Evolutionary conservation across 2,797 vertebrate species (phyloP).

Genomic region (Danio tinwini): DNA sequence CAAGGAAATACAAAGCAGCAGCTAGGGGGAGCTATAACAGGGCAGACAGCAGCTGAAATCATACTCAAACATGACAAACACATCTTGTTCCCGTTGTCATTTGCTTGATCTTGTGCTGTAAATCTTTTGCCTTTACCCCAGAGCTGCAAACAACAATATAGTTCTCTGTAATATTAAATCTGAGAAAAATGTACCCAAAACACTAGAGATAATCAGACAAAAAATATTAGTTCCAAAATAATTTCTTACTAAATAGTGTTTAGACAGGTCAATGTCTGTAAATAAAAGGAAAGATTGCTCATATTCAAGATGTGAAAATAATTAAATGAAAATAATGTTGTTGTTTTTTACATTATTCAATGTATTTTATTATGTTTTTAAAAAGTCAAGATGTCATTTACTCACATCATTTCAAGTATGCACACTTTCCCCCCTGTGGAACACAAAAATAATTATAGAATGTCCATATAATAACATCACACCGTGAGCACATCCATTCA

Average conservation of each 20-base stretch:
- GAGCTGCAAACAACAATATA: constrained; percentile 59
- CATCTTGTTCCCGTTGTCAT: constrained; percentile 52
- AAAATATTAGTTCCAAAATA: background rate
- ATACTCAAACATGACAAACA: constrained; percentile 58
- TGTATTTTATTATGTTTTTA: too few species aligned
- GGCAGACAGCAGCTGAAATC: constrained; percentile 44
- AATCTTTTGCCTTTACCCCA: constrained; percentile 47
- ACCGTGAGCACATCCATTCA: background rate
- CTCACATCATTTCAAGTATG: too few species aligned
- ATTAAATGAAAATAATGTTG: too few species aligned
- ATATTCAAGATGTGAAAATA: too few species aligned
- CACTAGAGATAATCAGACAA: background rate
- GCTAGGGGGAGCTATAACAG: constrained; percentile 80
- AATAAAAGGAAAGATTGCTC: too few species aligned
- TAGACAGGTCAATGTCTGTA: background rate
- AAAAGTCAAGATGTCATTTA: too few species aligned
- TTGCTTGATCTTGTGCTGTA: constrained; percentile 48
- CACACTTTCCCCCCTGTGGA: too few species aligned
- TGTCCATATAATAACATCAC: background rate
- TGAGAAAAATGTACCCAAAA: background rate
- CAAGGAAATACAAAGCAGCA: constrained; percentile 74
- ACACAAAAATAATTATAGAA: too few species aligned
- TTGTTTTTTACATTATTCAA: too few species aligned
- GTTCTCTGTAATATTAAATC: background rate
- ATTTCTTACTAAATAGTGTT: background rate